A percentile compares a stretch with the other conserved stretches of the same genome.
Evolutionary conservation across 2,888 invertebrate species (phyloP).

Genomic region (Cephus runcator): DNA sequence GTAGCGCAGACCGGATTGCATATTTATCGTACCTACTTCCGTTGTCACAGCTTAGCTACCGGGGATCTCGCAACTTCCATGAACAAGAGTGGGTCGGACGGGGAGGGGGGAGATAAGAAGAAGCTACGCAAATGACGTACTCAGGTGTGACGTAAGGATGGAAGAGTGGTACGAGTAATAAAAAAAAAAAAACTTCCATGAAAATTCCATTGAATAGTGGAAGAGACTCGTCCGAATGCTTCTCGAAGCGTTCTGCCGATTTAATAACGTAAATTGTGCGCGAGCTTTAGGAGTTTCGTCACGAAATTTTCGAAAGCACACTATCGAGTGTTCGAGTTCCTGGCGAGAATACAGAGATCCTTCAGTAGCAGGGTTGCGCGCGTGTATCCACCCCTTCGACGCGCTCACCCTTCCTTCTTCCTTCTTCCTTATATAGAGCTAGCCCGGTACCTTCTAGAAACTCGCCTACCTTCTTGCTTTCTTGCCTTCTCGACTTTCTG

Average conservation of each 20-base stretch:
- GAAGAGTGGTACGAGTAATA: not conserved
- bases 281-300: constrained; percentile 47
- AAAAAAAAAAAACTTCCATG: not conserved
- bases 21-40: not conserved
- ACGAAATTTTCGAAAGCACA: constrained; percentile 62
- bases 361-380: constrained; percentile 31
- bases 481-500: not conserved
- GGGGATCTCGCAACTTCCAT: not conserved
- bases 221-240: constrained; percentile 48
- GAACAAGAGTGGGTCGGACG: not conserved
- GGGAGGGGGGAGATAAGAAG: not conserved
- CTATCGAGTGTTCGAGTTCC: constrained; percentile 63
- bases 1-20: not conserved
- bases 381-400: constrained; percentile 2
- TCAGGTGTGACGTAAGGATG: not conserved
- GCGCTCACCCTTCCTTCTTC: constrained; percentile 4
- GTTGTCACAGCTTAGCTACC: not conserved
- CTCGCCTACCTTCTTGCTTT: constrained; percentile 6
- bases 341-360: constrained; percentile 59
- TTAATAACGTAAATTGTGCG: constrained; percentile 62
- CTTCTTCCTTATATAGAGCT: constrained; percentile 17
- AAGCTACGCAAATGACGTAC: not conserved
- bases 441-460: not conserved
- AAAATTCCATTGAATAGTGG: not conserved
- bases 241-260: constrained; percentile 52